Conservation (phyloP, 2,888 invertebrate species). For the Meiosimyza platycephala region DNA sequence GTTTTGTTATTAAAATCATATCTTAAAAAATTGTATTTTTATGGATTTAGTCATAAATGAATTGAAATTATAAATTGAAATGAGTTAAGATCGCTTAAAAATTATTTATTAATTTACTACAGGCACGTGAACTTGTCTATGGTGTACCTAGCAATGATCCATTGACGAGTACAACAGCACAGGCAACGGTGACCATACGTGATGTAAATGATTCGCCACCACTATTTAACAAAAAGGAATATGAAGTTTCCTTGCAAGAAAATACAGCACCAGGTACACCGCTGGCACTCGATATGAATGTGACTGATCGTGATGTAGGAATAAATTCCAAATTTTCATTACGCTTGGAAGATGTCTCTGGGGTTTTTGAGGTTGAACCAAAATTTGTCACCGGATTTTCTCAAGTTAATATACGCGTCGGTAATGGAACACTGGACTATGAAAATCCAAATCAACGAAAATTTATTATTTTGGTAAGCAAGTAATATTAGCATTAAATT, state of each 20-base stretch:
- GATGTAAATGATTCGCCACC: slow-evolving; percentile 93
- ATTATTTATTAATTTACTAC: neutral
- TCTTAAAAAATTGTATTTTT: too few relatives aligned
- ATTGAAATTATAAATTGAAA: too few relatives aligned
- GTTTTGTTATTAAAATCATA: too few relatives aligned
- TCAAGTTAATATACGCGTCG: slow-evolving; percentile 83
- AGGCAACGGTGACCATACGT: slow-evolving; percentile 84
- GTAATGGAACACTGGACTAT: slow-evolving; percentile 84
- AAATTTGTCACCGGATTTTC: slow-evolving; percentile 82
- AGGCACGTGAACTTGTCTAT: slow-evolving; percentile 84
- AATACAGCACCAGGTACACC: slow-evolving; percentile 85
- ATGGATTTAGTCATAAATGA: too few relatives aligned
- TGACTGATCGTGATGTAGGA: slow-evolving; percentile 88
- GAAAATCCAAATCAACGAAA: slow-evolving; percentile 93
- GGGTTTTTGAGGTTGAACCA: slow-evolving; percentile 87
- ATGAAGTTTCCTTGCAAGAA: slow-evolving; percentile 83
- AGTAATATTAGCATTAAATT: too few relatives aligned
- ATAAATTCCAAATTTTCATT: slow-evolving; percentile 85
- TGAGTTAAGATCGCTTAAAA: too few relatives aligned
- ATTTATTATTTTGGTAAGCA: slow-evolving; percentile 77
- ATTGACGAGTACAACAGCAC: slow-evolving; percentile 76
- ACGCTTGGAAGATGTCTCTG: slow-evolving; percentile 82
- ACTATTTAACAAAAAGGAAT: slow-evolving; percentile 83
- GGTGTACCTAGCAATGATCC: slow-evolving; percentile 77
- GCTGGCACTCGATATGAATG: slow-evolving; percentile 85